Evolutionary conservation across 2,888 invertebrate genomes (phyloP).

Genomic region (Pegoplata infirma): DNA sequence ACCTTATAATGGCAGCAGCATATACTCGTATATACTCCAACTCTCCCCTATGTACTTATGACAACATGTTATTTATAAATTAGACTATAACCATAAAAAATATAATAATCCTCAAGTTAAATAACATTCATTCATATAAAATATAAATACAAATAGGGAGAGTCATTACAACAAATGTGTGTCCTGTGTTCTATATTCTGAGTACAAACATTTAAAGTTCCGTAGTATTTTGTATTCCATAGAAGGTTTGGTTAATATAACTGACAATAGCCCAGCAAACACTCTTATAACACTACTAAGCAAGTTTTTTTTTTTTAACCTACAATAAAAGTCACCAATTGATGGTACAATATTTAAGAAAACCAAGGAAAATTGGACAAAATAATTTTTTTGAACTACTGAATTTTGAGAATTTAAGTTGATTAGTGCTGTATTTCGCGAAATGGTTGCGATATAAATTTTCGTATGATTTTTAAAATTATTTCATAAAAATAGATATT

Average conservation of each 20-base stretch:
- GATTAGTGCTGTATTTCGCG: too few species aligned
- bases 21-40: too few species aligned
- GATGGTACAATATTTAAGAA: too few species aligned
- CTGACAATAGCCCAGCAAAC: too few species aligned
- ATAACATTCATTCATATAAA: conserved; percentile 43
- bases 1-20: conserved; percentile 31
- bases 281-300: not conserved
- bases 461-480: too few species aligned
- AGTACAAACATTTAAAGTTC: not conserved
- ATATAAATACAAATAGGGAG: not conserved
- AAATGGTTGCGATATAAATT: too few species aligned
- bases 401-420: too few species aligned
- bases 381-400: too few species aligned
- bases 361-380: too few species aligned
- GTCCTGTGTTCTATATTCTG: not conserved
- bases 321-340: too few species aligned
- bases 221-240: not conserved
- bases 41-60: conserved; percentile 18
- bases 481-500: too few species aligned
- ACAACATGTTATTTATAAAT: conserved; percentile 50
- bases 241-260: not conserved
- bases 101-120: conserved; percentile 51
- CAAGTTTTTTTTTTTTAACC: too few species aligned
- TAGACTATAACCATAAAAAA: conserved; percentile 50
- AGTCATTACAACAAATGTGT: not conserved